A percentile compares a stretch with the other conserved stretches of the same genome.
Conservation (phyloP, 2,113 vertebrate species). For the Siniperca chuatsi region DNA sequence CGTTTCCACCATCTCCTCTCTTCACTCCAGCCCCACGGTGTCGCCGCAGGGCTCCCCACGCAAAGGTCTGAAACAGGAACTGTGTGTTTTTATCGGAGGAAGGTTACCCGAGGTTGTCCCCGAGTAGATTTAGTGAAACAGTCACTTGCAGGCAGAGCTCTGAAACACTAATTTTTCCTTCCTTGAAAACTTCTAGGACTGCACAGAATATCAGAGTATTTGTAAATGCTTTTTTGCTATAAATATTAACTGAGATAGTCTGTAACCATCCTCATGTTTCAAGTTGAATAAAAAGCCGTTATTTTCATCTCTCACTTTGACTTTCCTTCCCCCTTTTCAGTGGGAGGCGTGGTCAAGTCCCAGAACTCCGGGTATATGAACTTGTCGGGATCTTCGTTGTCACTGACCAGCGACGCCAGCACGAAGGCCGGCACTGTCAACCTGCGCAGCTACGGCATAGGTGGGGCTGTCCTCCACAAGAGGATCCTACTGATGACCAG, state of each 20-base stretch:
- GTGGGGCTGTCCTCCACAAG: constrained; percentile 93
- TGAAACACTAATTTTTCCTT: not conserved
- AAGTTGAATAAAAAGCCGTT: not conserved
- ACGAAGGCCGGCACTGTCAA: constrained; percentile 85
- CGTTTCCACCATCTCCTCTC: constrained; percentile 88
- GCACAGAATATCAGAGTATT: too few relatives aligned
- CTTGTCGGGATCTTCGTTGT: constrained; percentile 90
- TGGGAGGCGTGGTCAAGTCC: constrained; percentile 83
- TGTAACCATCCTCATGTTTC: not conserved
- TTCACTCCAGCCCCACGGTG: constrained; percentile 92
- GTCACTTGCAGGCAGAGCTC: not conserved
- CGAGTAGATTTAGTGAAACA: not conserved
- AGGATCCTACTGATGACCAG: constrained; percentile 88
- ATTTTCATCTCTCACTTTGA: not conserved
- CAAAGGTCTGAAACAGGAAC: constrained; percentile 87
- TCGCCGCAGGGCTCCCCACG: constrained; percentile 93
- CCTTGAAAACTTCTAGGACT: not conserved
- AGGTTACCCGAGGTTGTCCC: not conserved
- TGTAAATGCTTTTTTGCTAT: not conserved
- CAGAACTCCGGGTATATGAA: constrained; percentile 90
- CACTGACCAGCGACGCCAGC: constrained; percentile 90
- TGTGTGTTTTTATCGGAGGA: not conserved
- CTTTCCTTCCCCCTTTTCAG: constrained; percentile 65
- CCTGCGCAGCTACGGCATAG: constrained; percentile 93
- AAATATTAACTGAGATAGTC: not conserved